Percentiles rank a stretch among this genome's conserved stretches.
Evolutionary conservation across 35 echinoderm and acorn worm genomes (phyloP).

Genomic region (Apostichopus japonicus): DNA sequence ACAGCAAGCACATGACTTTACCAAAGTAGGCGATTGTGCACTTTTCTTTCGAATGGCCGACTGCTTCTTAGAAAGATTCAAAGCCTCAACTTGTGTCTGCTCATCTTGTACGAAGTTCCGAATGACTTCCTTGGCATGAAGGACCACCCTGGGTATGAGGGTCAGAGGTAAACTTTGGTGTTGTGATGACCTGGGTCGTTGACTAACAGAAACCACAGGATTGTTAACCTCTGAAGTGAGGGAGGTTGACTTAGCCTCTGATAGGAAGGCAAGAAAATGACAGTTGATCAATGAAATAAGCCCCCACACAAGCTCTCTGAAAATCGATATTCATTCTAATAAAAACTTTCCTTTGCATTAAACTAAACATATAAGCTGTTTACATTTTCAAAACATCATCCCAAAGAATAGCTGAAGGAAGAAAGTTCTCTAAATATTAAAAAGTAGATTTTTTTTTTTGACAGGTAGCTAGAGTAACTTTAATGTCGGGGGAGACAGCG

Average conservation of each 20-base stretch:
- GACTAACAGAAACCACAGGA: not conserved
- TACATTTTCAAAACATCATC: no score
- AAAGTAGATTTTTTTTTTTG: no score
- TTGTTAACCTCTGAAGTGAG: not conserved
- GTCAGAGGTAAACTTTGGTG: not conserved
- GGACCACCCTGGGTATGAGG: not conserved
- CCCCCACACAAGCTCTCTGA: no score
- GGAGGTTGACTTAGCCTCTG: not conserved
- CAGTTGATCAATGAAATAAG: not conserved
- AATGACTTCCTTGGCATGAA: constrained; percentile 9
- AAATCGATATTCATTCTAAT: no score
- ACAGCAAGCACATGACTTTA: not conserved
- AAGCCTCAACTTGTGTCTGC: no score
- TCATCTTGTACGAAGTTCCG: not conserved
- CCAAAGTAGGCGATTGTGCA: not conserved
- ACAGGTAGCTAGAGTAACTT: no score
- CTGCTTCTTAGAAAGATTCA: no score
- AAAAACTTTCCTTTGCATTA: no score
- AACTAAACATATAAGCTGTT: no score
- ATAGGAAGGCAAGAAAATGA: not conserved
- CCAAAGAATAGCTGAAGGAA: no score
- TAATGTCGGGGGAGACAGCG: no score
- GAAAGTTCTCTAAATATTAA: no score
- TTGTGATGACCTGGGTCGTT: not conserved
- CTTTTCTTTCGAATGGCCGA: not conserved